A percentile compares a stretch with the other conserved stretches of the same genome.
Evolutionary conservation across 2,888 invertebrate species (phyloP).

Genomic region (Tribolium freemani): DNA sequence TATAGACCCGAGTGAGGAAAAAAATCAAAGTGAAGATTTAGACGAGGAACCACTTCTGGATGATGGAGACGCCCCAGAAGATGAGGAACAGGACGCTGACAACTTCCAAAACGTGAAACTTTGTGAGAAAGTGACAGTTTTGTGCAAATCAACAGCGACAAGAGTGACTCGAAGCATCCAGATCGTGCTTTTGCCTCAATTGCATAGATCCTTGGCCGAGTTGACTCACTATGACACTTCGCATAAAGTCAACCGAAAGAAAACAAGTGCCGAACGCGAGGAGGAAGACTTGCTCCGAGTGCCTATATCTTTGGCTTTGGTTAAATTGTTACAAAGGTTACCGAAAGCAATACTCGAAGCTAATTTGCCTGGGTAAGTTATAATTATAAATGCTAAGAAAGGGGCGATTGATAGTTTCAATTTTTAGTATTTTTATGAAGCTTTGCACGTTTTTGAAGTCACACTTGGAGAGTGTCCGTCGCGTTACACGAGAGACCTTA

Average conservation of each 20-base stretch:
- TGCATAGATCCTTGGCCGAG: constrained; percentile 80
- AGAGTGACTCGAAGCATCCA: constrained; percentile 74
- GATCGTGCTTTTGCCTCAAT: constrained; percentile 81
- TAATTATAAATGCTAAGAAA: too few relatives aligned
- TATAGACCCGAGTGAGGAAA: constrained; percentile 48
- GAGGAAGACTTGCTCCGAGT: constrained; percentile 91
- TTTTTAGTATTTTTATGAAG: constrained; percentile 83
- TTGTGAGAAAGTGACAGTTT: constrained; percentile 69
- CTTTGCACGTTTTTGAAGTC: constrained; percentile 93
- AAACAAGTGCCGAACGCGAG: constrained; percentile 80
- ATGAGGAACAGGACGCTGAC: constrained; percentile 52
- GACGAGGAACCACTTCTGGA: constrained; percentile 46
- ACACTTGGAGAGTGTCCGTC: constrained; percentile 87
- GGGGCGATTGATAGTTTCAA: constrained; percentile 15
- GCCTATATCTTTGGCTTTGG: constrained; percentile 92
- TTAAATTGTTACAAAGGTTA: constrained; percentile 90
- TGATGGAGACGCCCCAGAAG: constrained; percentile 66
- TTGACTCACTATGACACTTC: constrained; percentile 81
- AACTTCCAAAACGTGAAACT: constrained; percentile 52
- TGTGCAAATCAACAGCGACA: constrained; percentile 81
- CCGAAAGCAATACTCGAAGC: constrained; percentile 82
- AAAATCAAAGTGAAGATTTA: constrained; percentile 47
- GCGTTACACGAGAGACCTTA: constrained; percentile 90
- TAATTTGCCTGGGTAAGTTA: constrained; percentile 84
- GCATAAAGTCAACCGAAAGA: constrained; percentile 84